These are phyloP conservation scores for Thymallus thymallus DNA, from an alignment of 2,113 vertebrate genomes.

Conservation along the genomic window DNA sequence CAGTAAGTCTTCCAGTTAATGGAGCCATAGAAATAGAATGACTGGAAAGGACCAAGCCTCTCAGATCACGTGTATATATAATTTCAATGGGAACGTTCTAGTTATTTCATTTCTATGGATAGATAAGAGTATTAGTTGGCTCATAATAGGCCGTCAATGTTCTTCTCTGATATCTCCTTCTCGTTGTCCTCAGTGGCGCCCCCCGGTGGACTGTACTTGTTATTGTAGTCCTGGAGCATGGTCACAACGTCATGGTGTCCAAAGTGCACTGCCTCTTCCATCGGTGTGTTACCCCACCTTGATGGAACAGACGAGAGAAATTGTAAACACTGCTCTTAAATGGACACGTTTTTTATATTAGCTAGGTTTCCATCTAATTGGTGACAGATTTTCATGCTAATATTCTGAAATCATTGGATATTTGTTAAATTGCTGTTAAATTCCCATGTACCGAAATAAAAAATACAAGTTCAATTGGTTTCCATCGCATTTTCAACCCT, in stretches of 20 bases:
- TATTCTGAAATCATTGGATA: too few relatives aligned
- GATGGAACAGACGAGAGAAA: not conserved
- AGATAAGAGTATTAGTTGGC: conserved; percentile 16
- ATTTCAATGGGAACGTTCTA: not conserved
- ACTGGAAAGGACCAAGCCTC: too few relatives aligned
- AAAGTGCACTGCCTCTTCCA: conserved; percentile 97
- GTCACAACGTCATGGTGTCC: conserved; percentile 97
- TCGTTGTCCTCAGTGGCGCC: conserved; percentile 74
- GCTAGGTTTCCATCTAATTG: too few relatives aligned
- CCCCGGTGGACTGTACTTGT: conserved; percentile 85
- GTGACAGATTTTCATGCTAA: too few relatives aligned
- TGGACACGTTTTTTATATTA: too few relatives aligned
- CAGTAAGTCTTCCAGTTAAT: not conserved
- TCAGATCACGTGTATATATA: not conserved
- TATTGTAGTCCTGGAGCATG: conserved; percentile 93
- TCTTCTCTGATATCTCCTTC: conserved; percentile 89
- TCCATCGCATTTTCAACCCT: too few relatives aligned
- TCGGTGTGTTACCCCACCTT: conserved; percentile 98
- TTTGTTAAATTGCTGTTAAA: too few relatives aligned
- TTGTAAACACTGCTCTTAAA: not conserved
- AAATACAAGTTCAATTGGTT: too few relatives aligned
- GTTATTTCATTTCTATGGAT: not conserved
- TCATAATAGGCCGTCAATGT: conserved; percentile 90
- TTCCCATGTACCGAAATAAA: too few relatives aligned
- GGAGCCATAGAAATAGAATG: not conserved